Evolutionary conservation across 1,140 invertebrate genomes (phyloP).

Genomic region (Drosophila yakuba): DNA sequence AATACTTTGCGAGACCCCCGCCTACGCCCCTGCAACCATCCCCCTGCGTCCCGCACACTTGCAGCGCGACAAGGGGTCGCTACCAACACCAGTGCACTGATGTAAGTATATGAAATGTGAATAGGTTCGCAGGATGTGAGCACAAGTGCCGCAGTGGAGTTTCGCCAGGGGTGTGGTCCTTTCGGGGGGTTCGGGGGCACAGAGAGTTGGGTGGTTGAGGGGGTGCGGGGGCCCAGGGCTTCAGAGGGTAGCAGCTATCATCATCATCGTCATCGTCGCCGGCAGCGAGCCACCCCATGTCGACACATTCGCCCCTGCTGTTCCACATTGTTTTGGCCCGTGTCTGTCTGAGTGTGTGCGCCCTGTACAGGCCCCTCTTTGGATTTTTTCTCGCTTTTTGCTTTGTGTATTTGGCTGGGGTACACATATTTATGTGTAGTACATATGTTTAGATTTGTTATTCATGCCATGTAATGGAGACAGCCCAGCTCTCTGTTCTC

Average conservation of each 20-base stretch:
- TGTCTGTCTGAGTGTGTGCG: conserved; percentile 35
- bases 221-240: conserved; percentile 4
- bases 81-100: conserved; percentile 78
- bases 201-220: neutral
- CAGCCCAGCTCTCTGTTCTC: conserved; percentile 43
- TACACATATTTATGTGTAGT: conserved; percentile 61
- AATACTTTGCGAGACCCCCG: conserved; percentile 62
- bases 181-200: neutral
- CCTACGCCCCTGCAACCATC: conserved; percentile 1
- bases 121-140: conserved; percentile 84
- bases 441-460: conserved; percentile 82
- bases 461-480: conserved; percentile 66
- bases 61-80: conserved; percentile 40
- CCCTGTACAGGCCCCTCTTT: conserved; percentile 17
- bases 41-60: conserved; percentile 18
- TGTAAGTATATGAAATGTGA: conserved; percentile 85
- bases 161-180: neutral
- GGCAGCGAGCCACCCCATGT: conserved; percentile 38
- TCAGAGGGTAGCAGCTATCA: conserved; percentile 49
- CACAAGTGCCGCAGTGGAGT: conserved; percentile 55
- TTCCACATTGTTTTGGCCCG: conserved; percentile 52
- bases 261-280: conserved; percentile 64
- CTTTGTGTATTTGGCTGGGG: conserved; percentile 47
- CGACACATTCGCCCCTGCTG: conserved; percentile 40
- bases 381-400: conserved; percentile 34